Evolutionary conservation across 2,888 invertebrate species (phyloP).

Genomic region (Ptilodon capucinus): DNA sequence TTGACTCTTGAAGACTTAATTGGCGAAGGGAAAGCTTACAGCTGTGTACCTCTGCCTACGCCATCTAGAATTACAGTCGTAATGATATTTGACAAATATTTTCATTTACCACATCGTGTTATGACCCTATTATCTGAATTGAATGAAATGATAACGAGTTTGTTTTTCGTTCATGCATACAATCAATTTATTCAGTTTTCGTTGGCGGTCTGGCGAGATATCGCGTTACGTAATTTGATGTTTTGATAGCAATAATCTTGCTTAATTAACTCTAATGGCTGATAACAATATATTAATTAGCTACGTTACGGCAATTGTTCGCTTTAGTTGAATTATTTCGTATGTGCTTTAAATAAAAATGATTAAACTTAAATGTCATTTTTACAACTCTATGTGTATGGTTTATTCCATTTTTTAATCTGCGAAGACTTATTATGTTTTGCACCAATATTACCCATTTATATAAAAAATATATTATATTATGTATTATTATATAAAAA

Average conservation of each 20-base stretch:
- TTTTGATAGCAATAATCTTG: constrained; percentile 13
- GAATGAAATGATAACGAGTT: constrained; percentile 39
- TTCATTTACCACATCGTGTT: constrained; percentile 9
- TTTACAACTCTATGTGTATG: no score
- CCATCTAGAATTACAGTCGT: no score
- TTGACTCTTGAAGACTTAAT: no score
- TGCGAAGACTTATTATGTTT: no score
- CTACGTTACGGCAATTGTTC: background rate
- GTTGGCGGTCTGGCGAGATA: constrained; percentile 39
- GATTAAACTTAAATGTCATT: no score
- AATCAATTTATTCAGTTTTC: constrained; percentile 33
- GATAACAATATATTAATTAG: constrained; percentile 2
- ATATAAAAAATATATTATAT: no score
- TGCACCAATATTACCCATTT: no score
- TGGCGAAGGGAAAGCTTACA: no score
- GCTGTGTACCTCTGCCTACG: no score
- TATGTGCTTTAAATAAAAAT: background rate
- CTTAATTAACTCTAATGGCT: constrained; percentile 2
- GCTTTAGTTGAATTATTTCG: background rate
- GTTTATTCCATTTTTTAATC: no score
- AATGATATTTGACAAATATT: background rate
- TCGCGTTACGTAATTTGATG: constrained; percentile 41
- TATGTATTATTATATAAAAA: no score
- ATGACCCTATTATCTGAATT: constrained; percentile 32
- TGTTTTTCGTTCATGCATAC: constrained; percentile 40